phyloP scores from a whole-genome alignment of 2,113 vertebrate genomes.

The Urocitellus parryii region DNA sequence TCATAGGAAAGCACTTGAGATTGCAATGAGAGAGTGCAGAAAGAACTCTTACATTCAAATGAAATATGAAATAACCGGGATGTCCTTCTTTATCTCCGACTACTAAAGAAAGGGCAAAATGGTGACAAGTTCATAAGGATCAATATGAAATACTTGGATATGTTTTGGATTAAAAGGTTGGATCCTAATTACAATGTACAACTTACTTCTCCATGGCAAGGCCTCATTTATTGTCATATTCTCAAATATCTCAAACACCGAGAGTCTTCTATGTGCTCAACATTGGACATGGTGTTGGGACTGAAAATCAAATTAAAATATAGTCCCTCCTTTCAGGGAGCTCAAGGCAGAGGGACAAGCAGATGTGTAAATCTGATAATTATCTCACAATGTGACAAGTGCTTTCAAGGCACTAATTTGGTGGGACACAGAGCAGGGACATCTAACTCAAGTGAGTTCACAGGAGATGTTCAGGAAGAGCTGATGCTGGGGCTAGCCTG shows the following conservation, averaged over 20 bases:
- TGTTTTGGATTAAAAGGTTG: background rate
- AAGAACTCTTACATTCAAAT: background rate
- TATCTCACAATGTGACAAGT: background rate
- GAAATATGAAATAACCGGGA: background rate
- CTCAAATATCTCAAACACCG: background rate
- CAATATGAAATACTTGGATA: background rate
- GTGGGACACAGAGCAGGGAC: background rate
- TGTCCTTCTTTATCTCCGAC: background rate
- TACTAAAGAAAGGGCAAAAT: conserved; percentile 8
- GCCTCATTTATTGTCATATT: background rate
- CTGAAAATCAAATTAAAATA: background rate
- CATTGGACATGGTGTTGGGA: background rate
- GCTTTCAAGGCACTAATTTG: background rate
- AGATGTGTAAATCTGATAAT: background rate
- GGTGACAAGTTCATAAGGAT: background rate
- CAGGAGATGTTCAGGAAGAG: background rate
- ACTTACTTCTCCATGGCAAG: background rate
- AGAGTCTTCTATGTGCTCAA: background rate
- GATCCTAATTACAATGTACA: background rate
- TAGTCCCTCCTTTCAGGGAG: background rate
- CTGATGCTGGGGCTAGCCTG: background rate
- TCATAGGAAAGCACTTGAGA: conserved; percentile 6
- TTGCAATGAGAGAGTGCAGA: background rate
- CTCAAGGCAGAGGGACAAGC: background rate
- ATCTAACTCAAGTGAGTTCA: background rate